Base-by-base conservation (phyloP, 92 coral and sea anemone species). In the Epizoanthus fatuus region DNA sequence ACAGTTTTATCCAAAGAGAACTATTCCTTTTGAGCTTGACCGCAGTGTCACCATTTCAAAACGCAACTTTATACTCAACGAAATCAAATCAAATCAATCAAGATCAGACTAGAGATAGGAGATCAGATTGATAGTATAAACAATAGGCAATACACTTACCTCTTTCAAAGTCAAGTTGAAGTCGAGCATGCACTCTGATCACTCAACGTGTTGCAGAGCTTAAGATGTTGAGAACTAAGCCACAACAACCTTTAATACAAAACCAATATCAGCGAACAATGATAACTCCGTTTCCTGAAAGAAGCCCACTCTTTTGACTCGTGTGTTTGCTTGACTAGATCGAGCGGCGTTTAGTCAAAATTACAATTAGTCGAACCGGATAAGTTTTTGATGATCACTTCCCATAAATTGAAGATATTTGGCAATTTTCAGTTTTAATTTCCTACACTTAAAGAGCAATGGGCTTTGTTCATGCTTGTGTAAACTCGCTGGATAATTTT, bases 361-460 rank as follows among this genome's bases (percentile, higher is more conserved):
- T 77, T 77, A 77, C 55, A 62, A 60, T 77, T 44, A 77, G 22
- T 77, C 42, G n/a, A 77, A 44, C 82, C 82, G 82, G 82, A 77
- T 60, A 77, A 53, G 22, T 12, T 77, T 22, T 62, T 35, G 56
- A 77, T 77, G 8, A 62, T 42, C 70, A 77, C 69, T 77, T 77
- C 82, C 81, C 57, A 58, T 77, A 59, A 77, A 42, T 60, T 60
- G 32, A 37, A 54, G 17, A 15, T 77, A 62, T 60, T 77, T 77
- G 68, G 16, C 13, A 42, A 77, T 56, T 42, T 77, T 59, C 82
- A 59, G 52, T 60, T 77, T 77, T 77, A 77, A 77, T 77, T 77
- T 77, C 82, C 82, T 77, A 60, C 40, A 40, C 56, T 60, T 42
- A 42, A 42, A 19, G 69, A 45, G 57, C 39, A 60, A 32, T 60